Evolutionary conservation across 2,888 invertebrate genomes (phyloP).

Genomic region (Catocala fraxini): DNA sequence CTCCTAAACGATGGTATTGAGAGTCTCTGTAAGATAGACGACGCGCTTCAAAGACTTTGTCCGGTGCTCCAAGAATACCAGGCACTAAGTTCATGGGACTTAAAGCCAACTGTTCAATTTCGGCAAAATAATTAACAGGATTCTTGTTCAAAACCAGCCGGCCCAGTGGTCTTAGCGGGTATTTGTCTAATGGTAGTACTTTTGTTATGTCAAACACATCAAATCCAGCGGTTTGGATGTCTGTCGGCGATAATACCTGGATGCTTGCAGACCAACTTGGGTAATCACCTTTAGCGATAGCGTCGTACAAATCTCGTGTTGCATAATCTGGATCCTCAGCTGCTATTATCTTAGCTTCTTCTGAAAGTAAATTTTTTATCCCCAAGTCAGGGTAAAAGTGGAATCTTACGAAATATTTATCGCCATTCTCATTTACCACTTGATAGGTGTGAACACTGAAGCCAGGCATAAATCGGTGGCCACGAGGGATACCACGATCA

Average conservation of each 20-base stretch:
- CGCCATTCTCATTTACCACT: conserved; percentile 91
- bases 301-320: conserved; percentile 94
- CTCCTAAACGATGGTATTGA: conserved; percentile 93
- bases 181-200: conserved; percentile 92
- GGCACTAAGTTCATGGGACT: conserved; percentile 95
- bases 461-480: conserved; percentile 96
- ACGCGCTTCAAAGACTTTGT: conserved; percentile 95
- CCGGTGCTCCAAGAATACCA: conserved; percentile 96
- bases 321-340: conserved; percentile 95
- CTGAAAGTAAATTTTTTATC: conserved; percentile 91
- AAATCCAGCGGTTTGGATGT: conserved; percentile 92
- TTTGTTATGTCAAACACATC: conserved; percentile 98
- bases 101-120: conserved; percentile 96
- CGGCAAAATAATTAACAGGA: conserved; percentile 95
- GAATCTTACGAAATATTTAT: conserved; percentile 93
- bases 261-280: conserved; percentile 93
- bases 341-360: conserved; percentile 89
- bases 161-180: conserved; percentile 94
- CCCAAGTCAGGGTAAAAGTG: conserved; percentile 96
- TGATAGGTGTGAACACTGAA: conserved; percentile 97
- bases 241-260: conserved; percentile 93
- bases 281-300: conserved; percentile 90
- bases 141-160: conserved; percentile 94
- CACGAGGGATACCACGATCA: conserved; percentile 96
- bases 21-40: conserved; percentile 96